Evolutionary conservation across 2,888 invertebrate genomes (phyloP), one percentile per base, ranked within the genome.

Genomic region (Trilocha varians): DNA sequence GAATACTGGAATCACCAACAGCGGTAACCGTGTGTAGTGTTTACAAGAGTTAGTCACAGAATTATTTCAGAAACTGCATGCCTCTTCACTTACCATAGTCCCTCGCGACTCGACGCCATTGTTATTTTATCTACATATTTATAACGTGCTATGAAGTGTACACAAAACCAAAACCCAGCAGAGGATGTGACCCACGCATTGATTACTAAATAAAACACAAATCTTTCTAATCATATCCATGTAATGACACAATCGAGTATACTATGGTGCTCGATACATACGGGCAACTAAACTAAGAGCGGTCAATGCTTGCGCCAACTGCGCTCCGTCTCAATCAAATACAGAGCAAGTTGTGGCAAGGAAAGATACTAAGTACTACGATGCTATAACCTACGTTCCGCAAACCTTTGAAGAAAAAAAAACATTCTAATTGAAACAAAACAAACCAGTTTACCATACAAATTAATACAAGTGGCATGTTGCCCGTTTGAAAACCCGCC

Each of bases 191-290:
- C 75, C 74, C 76, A 66, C 75, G 65, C 72, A 61, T 60, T 55
- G 56, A 62, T 64, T 61, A 62, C 59, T 74, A 84, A 83, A 83
- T 83, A 83, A 84, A 83, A 84, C 82, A 83, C 82, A 82, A 77
- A 64, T 68, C 72, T 70, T 82, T 80, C 82, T 83, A 83, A 75
- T 73, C 71, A 78, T 80, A 78, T 74, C 71, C 70, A 79, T 84
- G 80, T 84, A 84, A 84, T 85, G 79, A 82, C 78, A 83, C 78
- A 78, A 9, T 75, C 60, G 70, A 68, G 68, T 77, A 78, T 68
- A 66, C 71, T 78, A 78, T 59, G 42, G 82, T 82, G 84, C 83
- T 76, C 76, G 70, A 66, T 71, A 78, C 79, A 79, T 59, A 75
- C 80, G 79, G 72, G 79, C 79, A 74, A 70, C 70, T 65, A 69